Evolutionary conservation across 2,113 vertebrate genomes (phyloP).

Genomic region (Apistogramma diplotaenia): DNA sequence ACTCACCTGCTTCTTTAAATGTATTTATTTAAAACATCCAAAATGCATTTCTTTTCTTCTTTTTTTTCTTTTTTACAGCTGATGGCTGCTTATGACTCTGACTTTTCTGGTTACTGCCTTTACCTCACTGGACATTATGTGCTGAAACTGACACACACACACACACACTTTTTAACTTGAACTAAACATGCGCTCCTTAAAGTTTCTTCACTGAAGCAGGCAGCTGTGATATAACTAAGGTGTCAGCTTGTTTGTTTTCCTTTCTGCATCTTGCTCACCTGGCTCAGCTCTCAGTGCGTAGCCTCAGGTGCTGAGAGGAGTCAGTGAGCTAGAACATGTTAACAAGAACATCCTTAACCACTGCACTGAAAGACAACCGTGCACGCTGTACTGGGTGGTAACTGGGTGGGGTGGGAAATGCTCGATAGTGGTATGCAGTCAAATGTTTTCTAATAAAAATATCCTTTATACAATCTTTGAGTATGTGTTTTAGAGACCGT

Average conservation of each 20-base stretch:
- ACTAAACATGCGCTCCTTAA: neutral
- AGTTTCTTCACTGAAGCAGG: conserved; percentile 29
- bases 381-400: conserved; percentile 10
- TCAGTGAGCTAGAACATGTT: conserved; percentile 79
- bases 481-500: neutral
- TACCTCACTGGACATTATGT: neutral
- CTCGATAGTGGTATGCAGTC: neutral
- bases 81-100: neutral
- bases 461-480: neutral
- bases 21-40: neutral
- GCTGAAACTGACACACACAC: too few species aligned
- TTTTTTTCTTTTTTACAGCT: too few species aligned
- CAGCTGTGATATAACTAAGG: conserved; percentile 60
- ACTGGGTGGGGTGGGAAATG: neutral
- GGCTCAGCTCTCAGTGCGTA: conserved; percentile 25
- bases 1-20: conserved; percentile 37
- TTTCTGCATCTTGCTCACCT: conserved; percentile 69
- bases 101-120: too few species aligned
- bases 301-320: conserved; percentile 71
- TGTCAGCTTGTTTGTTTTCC: conserved; percentile 74
- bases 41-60: neutral
- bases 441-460: neutral
- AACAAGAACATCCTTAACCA: conserved; percentile 69
- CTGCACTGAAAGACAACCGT: conserved; percentile 70
- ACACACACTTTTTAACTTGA: neutral